Base-by-base conservation (phyloP, 2,888 invertebrate genomes). In the Panopea generosa region DNA sequence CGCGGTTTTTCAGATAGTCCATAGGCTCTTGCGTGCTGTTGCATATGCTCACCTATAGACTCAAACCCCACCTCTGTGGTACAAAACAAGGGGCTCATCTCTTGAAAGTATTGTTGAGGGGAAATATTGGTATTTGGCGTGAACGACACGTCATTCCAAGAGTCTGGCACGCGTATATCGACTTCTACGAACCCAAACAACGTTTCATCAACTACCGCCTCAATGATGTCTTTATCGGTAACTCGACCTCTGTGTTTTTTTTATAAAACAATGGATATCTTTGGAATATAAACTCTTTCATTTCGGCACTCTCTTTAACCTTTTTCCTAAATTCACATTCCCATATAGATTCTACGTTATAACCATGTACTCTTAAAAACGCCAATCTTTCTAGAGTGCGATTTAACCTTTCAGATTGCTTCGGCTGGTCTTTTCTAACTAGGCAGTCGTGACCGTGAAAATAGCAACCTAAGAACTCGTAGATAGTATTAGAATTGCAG, bases 241-340 rank as follows among this genome's bases (percentile, higher is more conserved):
- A 43, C 22, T 16, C 22, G 45, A 11, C 68, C 68, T 50, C 60
- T 66, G 45, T 45, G 16, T 45, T 45, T n/a, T n/a, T 26, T n/a
- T 20, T 45, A 20, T 45, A 4, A 45, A 45, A 45, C 16, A n/a
- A 6, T 4, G 45, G 45, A 45, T 45, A 45, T 6, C 45, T 16
- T 16, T 45, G 45, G 7, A 9, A 6, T 4, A 16, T 16, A 45
- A 45, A 45, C 9, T 29, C 57, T 22, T 55, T 56, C 11, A 69
- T 69, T 16, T 26, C 26, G 0, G 47, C 49, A 20, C 59, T 55
- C 29, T 49, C 24, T 4, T 27, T 47, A 33, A 59, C 56, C 20
- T 62, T 50, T 16, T 52, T 49, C 4, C 62, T 43, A 33, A 62
- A 73, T 38, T 73, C 55, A 26, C 69, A 74, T 52, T 74, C 67